Base-by-base conservation (phyloP, 1,140 invertebrate genomes). In the Rhopalosiphum maidis region DNA sequence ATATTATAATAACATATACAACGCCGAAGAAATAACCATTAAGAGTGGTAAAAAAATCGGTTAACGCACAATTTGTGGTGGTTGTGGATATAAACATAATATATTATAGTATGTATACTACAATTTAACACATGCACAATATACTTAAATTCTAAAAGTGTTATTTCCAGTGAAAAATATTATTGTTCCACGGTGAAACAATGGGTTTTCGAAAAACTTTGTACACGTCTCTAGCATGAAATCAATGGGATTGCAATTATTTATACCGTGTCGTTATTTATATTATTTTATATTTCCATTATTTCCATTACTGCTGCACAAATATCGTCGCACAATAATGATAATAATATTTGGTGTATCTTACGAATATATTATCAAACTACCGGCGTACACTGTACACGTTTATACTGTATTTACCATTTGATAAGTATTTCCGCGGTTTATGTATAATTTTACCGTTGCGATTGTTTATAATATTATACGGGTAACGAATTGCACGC, bases 401-500 rank as follows among this genome's bases (percentile, higher is more conserved):
- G 68, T 77, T 35, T n/a, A 55, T 55, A 55, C 22, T 25, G 2
- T 60, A 37, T 37, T 37, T 37, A 82, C 35, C 6, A 15, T 3
- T 60, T 9, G 1, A 6, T 21, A 4, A 18, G 6, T 22, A 37
- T 82, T 82, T 18, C 18, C 35, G 18, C 7, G 15, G n/a, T 21
- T 35, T n/a, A 2, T 22, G 37, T 37, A 23, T 23, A 4, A 37
- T 41, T 25, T 41, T 25, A 25, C 41, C 41, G 41, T 41, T 25
- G 41, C 23, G 37, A 85, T 85, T 86, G 43, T 85, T n/a, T 35
- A 77, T n/a, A 68, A n/a, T 85, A 85, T 85, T 86, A 86, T 86
- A 2, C 41, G 85, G 1, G 21, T 51, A 18, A 25, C 85, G 41
- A 25, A 86, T 86, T 37, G 41, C 37, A 4, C 4, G 91, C 91